A percentile compares a stretch with the other conserved stretches of the same genome.
Evolutionary conservation across 2,113 vertebrate genomes (phyloP).

Genomic region (Rhabdomys dilectus): DNA sequence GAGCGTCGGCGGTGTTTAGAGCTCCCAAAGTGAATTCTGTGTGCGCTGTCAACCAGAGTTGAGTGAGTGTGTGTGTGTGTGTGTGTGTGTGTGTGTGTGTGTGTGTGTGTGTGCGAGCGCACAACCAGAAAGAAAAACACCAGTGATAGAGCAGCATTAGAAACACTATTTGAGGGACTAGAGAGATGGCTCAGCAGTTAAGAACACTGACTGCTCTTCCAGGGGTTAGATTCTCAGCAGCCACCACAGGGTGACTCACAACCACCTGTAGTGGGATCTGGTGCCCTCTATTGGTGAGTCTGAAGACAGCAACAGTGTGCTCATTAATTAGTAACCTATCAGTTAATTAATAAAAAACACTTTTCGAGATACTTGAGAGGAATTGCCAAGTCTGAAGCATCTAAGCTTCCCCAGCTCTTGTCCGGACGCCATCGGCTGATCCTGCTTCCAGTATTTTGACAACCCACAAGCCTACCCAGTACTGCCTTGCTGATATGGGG

Average conservation of each 20-base stretch:
- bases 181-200: too few relatives aligned
- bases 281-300: too few relatives aligned
- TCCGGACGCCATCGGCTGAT: neutral
- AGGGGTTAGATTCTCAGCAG: too few relatives aligned
- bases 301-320: too few relatives aligned
- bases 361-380: neutral
- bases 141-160: neutral
- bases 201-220: too few relatives aligned
- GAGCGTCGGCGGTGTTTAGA: neutral
- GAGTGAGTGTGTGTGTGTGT: neutral
- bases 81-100: neutral
- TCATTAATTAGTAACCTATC: too few relatives aligned
- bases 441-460: neutral
- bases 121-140: neutral
- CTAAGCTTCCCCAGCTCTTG: neutral
- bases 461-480: neutral
- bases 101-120: neutral
- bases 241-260: too few relatives aligned
- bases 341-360: neutral
- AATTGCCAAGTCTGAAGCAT: neutral
- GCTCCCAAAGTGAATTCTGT: neutral
- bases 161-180: neutral
- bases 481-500: accelerated
- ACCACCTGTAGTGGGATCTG: too few relatives aligned
- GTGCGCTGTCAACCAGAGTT: neutral